phyloP scores from a whole-genome alignment of 2,888 invertebrate species.

The Ypsolopha sequella region DNA sequence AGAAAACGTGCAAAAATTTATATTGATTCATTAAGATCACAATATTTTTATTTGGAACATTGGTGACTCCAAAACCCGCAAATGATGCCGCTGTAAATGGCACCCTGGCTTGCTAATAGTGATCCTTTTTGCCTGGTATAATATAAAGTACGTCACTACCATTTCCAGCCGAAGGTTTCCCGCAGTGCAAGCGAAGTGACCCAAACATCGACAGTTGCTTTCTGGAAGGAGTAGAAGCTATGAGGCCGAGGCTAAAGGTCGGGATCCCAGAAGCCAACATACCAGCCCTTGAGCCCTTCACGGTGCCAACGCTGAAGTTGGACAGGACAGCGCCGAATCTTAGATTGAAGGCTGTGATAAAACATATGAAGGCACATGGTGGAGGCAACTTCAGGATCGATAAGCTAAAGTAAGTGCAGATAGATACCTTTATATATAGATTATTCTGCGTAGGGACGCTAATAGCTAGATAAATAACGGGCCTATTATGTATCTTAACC shows the following conservation, averaged over 20 bases:
- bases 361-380: slow-evolving; percentile 74
- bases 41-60: too few relatives aligned
- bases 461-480: too few relatives aligned
- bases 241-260: slow-evolving; percentile 66
- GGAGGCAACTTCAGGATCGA: slow-evolving; percentile 74
- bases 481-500: too few relatives aligned
- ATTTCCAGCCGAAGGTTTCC: slow-evolving; percentile 70
- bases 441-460: too few relatives aligned
- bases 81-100: too few relatives aligned
- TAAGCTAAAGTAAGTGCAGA: slow-evolving; percentile 70
- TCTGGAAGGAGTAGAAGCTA: slow-evolving; percentile 66
- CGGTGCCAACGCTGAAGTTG: slow-evolving; percentile 75
- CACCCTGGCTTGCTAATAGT: too few relatives aligned
- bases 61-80: too few relatives aligned
- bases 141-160: too few relatives aligned
- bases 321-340: slow-evolving; percentile 79
- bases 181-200: slow-evolving; percentile 73
- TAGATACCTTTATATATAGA: background rate
- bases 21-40: too few relatives aligned
- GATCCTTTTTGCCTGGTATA: too few relatives aligned
- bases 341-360: slow-evolving; percentile 75
- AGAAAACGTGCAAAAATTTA: too few relatives aligned
- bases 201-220: slow-evolving; percentile 74
- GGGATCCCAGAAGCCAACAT: slow-evolving; percentile 77
- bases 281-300: slow-evolving; percentile 78